These are phyloP conservation scores for Calliscelio sp. DNA, from an alignment of 2,888 invertebrate genomes.

Conservation along the genomic window DNA sequence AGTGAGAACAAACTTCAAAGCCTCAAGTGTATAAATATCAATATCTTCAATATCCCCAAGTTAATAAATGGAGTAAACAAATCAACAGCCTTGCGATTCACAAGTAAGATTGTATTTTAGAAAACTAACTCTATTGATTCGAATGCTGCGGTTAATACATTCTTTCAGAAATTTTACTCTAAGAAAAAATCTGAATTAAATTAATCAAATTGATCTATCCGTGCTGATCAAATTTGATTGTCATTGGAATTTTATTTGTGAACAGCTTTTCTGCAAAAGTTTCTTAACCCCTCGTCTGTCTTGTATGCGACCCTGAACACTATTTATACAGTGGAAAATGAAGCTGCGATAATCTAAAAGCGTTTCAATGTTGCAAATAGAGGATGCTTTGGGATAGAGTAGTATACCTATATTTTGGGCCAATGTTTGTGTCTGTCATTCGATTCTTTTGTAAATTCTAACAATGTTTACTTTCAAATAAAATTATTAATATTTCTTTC, in stretches of 20 bases:
- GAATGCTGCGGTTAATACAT: slow-evolving; percentile 26
- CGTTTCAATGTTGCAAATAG: slow-evolving; percentile 33
- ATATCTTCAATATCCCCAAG: too few relatives aligned
- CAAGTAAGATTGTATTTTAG: too few relatives aligned
- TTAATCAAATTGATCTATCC: not conserved
- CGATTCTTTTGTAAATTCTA: not conserved
- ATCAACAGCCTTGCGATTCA: too few relatives aligned
- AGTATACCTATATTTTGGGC: too few relatives aligned
- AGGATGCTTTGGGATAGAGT: not conserved
- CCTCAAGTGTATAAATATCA: too few relatives aligned
- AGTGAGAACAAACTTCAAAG: too few relatives aligned
- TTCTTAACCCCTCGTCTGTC: slow-evolving; percentile 46
- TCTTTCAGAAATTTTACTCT: not conserved
- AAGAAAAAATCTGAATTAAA: not conserved
- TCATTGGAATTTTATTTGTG: not conserved
- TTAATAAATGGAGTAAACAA: too few relatives aligned
- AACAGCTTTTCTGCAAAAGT: slow-evolving; percentile 21
- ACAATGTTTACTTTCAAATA: too few relatives aligned
- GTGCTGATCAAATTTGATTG: not conserved
- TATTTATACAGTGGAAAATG: slow-evolving; percentile 49
- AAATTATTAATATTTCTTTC: too few relatives aligned
- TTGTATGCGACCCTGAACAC: slow-evolving; percentile 28
- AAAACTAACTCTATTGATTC: slow-evolving; percentile 36
- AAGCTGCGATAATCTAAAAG: slow-evolving; percentile 40
- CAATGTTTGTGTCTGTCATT: too few relatives aligned